Evolutionary conservation across 2,888 invertebrate species (phyloP), one percentile per base, ranked within the genome.

Genomic region (Mallateleia sp.): DNA sequence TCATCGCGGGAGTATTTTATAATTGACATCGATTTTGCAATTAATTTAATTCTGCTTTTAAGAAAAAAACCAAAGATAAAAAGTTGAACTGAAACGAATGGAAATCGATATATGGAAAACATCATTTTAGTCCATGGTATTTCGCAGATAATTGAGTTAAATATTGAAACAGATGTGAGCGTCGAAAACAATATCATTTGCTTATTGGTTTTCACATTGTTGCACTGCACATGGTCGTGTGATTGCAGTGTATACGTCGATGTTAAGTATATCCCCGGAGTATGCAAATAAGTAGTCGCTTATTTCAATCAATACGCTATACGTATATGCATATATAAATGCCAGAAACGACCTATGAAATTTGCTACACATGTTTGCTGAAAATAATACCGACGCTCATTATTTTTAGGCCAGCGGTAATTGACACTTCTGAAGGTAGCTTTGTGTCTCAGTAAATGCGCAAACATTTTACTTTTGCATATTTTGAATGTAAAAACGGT

Each of bases 251-350:
- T 47, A 32, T 24, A 47, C 34, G 58, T n/a, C 32, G n/a, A n/a
- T 69, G n/a, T 72, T 38, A 52, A 50, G 28, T 60, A 62, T 52
- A 32, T 38, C 22, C 47, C 32, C 1, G 50, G 24, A n/a, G 38
- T 56, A 50, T 75, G 74, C 38, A 52, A 75, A 75, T 62, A 62
- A 75, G 52, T 47, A 25, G 62, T 47, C 52, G 52, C n/a, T 62
- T 62, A 62, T 75, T 62, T 62, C 25, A 75, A 62, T 75, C 74
- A 64, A 75, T 75, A 74, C 24, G 38, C 62, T 75, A n/a, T 64
- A 24, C 11, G 11, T 28, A 58, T 60, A 60, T 45, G 14, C 25
- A 45, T 50, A 74, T 58, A 45, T 72, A 72, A 52, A 56, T 7
- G 8, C 1, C 38, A 71, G 28, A 45, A 14, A 18, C 42, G 42